These are phyloP conservation scores for Celastrina argiolus DNA, from an alignment of 2,888 invertebrate genomes.

Conservation along the genomic window DNA sequence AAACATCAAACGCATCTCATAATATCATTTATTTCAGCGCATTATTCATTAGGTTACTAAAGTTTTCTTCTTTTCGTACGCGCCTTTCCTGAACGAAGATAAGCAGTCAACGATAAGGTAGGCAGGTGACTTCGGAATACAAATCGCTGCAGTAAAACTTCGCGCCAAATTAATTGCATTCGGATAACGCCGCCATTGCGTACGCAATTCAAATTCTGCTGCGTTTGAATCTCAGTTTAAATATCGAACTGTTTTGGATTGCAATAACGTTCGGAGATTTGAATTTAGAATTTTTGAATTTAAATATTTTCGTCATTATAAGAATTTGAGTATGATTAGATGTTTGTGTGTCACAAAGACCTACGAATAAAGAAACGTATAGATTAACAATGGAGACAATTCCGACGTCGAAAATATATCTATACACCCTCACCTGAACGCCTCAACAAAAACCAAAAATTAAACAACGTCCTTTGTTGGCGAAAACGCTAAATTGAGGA, in stretches of 20 bases:
- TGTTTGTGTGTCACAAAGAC: not conserved
- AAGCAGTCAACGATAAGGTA: slow-evolving; percentile 43
- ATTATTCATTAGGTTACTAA: not conserved
- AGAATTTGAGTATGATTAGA: not conserved
- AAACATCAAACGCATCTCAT: no score
- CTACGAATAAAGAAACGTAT: slow-evolving; percentile 4
- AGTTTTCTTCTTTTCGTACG: not conserved
- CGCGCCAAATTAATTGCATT: slow-evolving; percentile 66
- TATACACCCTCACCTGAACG: slow-evolving; percentile 53
- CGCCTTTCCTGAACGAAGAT: slow-evolving; percentile 41
- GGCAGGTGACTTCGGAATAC: slow-evolving; percentile 47
- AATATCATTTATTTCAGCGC: not conserved
- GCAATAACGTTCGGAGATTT: not conserved
- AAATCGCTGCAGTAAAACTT: slow-evolving; percentile 63
- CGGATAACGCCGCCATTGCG: slow-evolving; percentile 45
- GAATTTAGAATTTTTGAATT: no score
- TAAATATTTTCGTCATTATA: no score
- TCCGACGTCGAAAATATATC: slow-evolving; percentile 1
- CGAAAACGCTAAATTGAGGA: slow-evolving; percentile 78
- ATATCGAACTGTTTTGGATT: not conserved
- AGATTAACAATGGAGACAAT: slow-evolving; percentile 21
- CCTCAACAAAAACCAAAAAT: slow-evolving; percentile 72
- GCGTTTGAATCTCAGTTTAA: not conserved
- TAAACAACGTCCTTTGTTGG: slow-evolving; percentile 76
- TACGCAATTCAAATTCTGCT: slow-evolving; percentile 19